Base-by-base conservation (phyloP, 92 coral and sea anemone genomes). In the Palythoa grandiflora region DNA sequence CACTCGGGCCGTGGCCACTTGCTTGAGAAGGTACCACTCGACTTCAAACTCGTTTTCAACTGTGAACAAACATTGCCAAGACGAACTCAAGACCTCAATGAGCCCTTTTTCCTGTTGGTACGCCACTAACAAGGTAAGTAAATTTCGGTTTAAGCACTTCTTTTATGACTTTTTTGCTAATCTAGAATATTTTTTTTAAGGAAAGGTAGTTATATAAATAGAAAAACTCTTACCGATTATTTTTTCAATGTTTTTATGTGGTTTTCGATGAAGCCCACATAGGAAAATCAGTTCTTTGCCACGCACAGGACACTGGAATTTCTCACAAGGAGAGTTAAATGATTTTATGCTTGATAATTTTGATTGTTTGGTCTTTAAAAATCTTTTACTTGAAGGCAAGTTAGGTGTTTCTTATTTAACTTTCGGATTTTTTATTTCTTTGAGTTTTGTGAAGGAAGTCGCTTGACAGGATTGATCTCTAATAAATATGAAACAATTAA, bases 281-380 rank as follows among this genome's bases (percentile, higher is more conserved):
- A 72, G 52, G 77, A 72, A 72, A 72, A 72, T 72, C 77, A 72
- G 77, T 38, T 63, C 19, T 13, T 63, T 72, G 77, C 52, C 77
- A 51, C 77, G 53, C 47, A 51, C 77, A 38, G 8, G 77, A 15
- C n/a, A 72, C 77, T 37, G 51, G n/a, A 9, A 6, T 72, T 72
- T 72, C 28, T 72, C 77, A 37, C 77, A 37, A 72, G 77, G 77
- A 20, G 77, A 72, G 77, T 72, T 15, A 14, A 72, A 72, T 8
- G 13, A 72, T 37, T 72, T 72, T 72, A 72, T 38, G 53, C 77
- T 72, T 17, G 38, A 12, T 13, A 52, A 72, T 72, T 72, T 72
- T 36, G 50, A 37, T 72, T 44, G 78, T 73, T 73, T 73, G 78
- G 78, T 73, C 52, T 73, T 73, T 38, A 73, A 73, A 73, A 73